Conservation (phyloP, 2,797 vertebrate species). For the Argya squamiceps region DNA sequence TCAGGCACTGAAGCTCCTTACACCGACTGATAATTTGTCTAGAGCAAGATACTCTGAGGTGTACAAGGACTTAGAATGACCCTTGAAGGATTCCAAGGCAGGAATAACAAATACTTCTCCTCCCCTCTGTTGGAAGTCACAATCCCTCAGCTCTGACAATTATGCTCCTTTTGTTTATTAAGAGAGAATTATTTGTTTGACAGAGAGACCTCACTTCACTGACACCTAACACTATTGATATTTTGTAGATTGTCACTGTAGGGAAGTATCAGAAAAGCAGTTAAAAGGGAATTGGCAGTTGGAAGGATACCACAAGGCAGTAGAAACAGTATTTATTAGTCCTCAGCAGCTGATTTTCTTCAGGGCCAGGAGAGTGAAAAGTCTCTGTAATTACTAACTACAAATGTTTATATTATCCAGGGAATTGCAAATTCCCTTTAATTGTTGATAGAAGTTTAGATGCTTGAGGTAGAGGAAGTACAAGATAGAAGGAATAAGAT, state of each 20-base stretch:
- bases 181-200: not conserved
- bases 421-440: conserved; percentile 10
- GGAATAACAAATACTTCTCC: rapidly evolving
- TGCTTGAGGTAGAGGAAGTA: not conserved
- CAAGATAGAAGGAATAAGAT: not conserved
- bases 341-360: not conserved
- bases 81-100: not conserved
- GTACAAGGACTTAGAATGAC: not conserved
- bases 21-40: not conserved
- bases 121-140: not conserved
- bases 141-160: not conserved
- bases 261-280: not conserved
- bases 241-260: not conserved
- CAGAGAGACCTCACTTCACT: not conserved
- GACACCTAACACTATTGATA: not conserved
- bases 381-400: not conserved
- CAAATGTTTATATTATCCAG: not conserved
- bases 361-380: not conserved
- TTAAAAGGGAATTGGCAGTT: not conserved
- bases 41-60: not conserved
- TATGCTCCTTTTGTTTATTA: not conserved
- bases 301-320: not conserved
- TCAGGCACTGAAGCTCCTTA: not conserved
- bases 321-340: not conserved
- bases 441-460: not conserved